Conservation (phyloP, 2,113 vertebrate genomes). For the Rostratula benghalensis region DNA sequence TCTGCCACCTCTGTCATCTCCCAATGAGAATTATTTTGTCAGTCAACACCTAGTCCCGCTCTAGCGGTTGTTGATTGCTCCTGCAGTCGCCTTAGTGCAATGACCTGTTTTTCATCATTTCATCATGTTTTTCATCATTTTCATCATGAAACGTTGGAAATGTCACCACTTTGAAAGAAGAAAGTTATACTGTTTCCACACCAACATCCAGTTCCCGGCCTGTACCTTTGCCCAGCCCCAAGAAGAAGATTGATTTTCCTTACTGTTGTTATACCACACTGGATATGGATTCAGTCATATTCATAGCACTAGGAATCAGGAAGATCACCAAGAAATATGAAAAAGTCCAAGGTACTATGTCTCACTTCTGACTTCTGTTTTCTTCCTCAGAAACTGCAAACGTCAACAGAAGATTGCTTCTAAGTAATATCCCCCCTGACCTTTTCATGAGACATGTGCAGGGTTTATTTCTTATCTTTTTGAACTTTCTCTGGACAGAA, state of each 20-base stretch:
- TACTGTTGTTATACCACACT: not conserved
- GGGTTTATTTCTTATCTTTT: not conserved
- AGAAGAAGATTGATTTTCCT: not conserved
- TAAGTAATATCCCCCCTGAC: too few relatives aligned
- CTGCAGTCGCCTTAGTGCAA: not conserved
- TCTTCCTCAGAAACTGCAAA: not conserved
- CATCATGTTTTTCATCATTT: not conserved
- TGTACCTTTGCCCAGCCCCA: not conserved
- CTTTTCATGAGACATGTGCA: not conserved
- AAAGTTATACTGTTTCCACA: not conserved
- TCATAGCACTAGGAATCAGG: not conserved
- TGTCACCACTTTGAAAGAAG: not conserved
- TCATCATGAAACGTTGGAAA: not conserved
- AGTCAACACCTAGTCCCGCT: not conserved
- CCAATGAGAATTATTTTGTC: not conserved
- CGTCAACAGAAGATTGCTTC: not conserved
- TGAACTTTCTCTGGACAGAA: not conserved
- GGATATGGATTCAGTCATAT: not conserved
- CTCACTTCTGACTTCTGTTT: not conserved
- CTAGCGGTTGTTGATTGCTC: not conserved
- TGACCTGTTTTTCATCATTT: not conserved
- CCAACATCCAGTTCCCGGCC: not conserved
- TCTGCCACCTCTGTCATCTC: not conserved
- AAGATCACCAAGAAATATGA: not conserved
- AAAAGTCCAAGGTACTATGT: not conserved